phyloP scores from a whole-genome alignment of 2,113 vertebrate genomes.

The Bothrops jararaca region DNA sequence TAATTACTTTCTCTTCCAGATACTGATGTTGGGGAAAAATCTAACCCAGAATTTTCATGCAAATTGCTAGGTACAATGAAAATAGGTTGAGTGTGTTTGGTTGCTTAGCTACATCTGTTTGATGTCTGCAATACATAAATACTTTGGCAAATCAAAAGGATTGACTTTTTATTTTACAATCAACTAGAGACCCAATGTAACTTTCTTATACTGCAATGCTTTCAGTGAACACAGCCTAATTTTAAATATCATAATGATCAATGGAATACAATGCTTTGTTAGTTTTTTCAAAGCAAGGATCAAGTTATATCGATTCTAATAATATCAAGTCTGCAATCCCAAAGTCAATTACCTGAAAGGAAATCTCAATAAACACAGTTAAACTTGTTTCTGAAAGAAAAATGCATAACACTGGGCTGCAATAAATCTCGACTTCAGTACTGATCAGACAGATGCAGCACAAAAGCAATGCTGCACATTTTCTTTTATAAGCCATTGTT shows the following conservation, averaged over 20 bases:
- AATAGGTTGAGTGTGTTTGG: neutral
- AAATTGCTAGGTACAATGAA: neutral
- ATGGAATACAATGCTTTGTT: neutral
- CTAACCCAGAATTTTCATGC: neutral
- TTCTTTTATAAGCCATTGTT: neutral
- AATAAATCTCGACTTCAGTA: neutral
- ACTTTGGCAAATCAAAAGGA: neutral
- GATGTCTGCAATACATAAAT: neutral
- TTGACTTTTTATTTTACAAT: neutral
- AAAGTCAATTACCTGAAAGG: neutral
- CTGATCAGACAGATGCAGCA: neutral
- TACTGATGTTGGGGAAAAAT: neutral
- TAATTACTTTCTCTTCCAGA: neutral
- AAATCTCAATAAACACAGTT: neutral
- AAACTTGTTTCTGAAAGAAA: neutral
- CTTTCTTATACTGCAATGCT: neutral
- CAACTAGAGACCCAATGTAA: neutral
- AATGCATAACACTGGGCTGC: neutral
- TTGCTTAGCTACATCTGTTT: conserved; percentile 16
- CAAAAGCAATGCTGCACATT: neutral
- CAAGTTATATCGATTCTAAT: neutral
- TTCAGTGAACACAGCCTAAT: neutral
- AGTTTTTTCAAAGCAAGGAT: neutral
- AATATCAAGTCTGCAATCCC: neutral
- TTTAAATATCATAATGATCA: conserved; percentile 6